These are phyloP conservation scores for Cathartes aura DNA, from an alignment of 2,113 vertebrate species.

Conservation along the genomic window DNA sequence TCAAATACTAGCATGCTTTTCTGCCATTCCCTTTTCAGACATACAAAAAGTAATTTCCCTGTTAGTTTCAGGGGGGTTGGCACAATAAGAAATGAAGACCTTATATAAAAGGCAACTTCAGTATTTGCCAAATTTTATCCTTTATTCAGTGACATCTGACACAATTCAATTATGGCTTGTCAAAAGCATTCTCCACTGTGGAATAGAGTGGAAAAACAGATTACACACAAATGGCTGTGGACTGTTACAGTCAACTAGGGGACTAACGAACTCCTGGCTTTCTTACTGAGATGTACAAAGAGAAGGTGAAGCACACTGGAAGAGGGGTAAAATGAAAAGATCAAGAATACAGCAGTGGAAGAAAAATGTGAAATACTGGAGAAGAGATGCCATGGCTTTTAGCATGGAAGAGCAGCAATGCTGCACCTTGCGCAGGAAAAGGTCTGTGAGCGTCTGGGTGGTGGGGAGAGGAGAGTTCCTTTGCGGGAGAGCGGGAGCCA, in stretches of 20 bases:
- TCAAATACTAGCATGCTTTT: background rate
- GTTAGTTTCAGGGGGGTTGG: background rate
- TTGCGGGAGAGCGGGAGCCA: background rate
- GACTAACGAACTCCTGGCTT: background rate
- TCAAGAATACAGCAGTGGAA: background rate
- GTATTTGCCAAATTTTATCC: background rate
- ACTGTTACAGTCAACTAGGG: background rate
- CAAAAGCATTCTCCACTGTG: slow-evolving; percentile 62
- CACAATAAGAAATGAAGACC: background rate
- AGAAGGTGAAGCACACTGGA: background rate
- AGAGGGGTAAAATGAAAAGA: background rate
- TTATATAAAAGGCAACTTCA: background rate
- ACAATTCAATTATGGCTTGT: slow-evolving; percentile 63
- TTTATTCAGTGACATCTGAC: slow-evolving; percentile 10
- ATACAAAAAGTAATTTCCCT: background rate
- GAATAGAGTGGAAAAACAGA: slow-evolving; percentile 41
- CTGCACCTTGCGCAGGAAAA: background rate
- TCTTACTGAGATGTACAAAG: background rate
- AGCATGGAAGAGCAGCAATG: background rate
- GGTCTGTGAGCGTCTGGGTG: background rate
- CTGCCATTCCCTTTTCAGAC: background rate
- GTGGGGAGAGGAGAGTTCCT: background rate
- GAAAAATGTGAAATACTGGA: background rate
- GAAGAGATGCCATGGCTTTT: background rate
- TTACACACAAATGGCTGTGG: background rate